phyloP scores from a whole-genome alignment of 2,113 vertebrate genomes.

The Mus musculus region GRCm39 chr5:107305001-107305500 shows the following conservation, averaged over 20 bases:
- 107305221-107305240: constrained; percentile 34
- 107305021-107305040: constrained; percentile 60
- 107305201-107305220: constrained; percentile 33
- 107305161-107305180: constrained; percentile 82
- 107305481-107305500: constrained; percentile 65
- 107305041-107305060: constrained; percentile 18
- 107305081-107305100: constrained; percentile 46
- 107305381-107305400: not conserved
- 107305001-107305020: constrained; percentile 22
- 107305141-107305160: constrained; percentile 80
- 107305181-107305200: not conserved
- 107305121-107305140: constrained; percentile 78
- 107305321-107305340: too few relatives aligned
- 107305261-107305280: not conserved
- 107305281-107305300: not conserved
- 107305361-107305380: too few relatives aligned
- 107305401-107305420: not conserved
- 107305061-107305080: not conserved
- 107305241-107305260: constrained; percentile 62
- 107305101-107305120: constrained; percentile 77
- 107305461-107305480: constrained; percentile 37
- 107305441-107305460: constrained; percentile 65
- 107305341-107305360: too few relatives aligned
- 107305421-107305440: constrained; percentile 30
- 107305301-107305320: not conserved